Evolutionary conservation across 2,888 invertebrate species (phyloP).

Genomic region (Cylloceria caligata): DNA sequence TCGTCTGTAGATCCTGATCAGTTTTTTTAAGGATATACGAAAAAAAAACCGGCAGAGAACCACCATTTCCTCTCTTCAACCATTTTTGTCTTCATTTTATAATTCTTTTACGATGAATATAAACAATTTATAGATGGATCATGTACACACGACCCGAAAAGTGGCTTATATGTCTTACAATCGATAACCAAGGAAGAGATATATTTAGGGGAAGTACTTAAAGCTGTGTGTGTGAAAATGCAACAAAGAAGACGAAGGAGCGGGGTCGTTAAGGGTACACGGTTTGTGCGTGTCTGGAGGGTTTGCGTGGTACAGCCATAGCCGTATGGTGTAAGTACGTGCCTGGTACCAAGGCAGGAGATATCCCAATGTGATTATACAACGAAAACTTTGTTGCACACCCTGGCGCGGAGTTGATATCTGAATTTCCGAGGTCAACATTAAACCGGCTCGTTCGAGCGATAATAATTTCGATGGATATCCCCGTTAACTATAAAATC

Average conservation of each 20-base stretch:
- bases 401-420: background rate
- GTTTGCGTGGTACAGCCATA: constrained; percentile 52
- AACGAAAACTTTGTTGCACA: constrained; percentile 39
- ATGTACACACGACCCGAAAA: too few relatives aligned
- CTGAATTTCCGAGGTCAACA: constrained; percentile 4
- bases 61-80: too few relatives aligned
- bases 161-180: too few relatives aligned
- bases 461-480: background rate
- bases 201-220: too few relatives aligned
- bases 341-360: constrained; percentile 58
- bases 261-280: background rate
- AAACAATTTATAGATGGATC: too few relatives aligned
- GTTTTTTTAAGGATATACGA: too few relatives aligned
- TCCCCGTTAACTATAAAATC: background rate
- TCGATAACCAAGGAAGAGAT: too few relatives aligned
- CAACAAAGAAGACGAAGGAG: background rate
- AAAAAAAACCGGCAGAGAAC: too few relatives aligned
- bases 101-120: too few relatives aligned
- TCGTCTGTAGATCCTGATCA: constrained; percentile 6
- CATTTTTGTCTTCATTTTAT: too few relatives aligned
- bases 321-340: constrained; percentile 35
- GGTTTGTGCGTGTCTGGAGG: constrained; percentile 43
- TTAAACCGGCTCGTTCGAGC: background rate
- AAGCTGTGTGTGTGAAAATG: background rate
- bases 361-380: constrained; percentile 11